phyloP scores from a whole-genome alignment of 1,140 invertebrate genomes.

The Trinorchestia longiramus region DNA sequence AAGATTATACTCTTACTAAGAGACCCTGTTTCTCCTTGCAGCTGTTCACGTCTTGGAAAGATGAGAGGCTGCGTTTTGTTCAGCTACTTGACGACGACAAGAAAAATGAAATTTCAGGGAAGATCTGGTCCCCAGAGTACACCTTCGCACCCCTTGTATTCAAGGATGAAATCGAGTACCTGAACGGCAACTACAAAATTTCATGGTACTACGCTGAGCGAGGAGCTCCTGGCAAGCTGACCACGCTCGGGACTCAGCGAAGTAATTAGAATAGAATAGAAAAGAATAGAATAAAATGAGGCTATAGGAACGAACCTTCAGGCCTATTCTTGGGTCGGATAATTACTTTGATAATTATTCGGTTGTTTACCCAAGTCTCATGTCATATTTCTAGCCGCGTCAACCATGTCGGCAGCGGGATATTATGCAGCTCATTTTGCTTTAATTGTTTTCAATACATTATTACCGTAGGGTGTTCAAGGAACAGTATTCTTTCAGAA shows the following conservation, averaged over 20 bases:
- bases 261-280: too few relatives aligned
- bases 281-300: too few relatives aligned
- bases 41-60: neutral
- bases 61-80: neutral
- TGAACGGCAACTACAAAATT: neutral
- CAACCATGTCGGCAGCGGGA: too few relatives aligned
- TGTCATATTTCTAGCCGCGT: too few relatives aligned
- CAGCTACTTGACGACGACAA: neutral
- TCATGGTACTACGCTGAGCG: neutral
- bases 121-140: constrained; percentile 25
- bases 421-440: neutral
- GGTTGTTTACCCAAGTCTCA: too few relatives aligned
- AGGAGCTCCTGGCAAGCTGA: neutral
- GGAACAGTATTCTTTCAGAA: neutral
- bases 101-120: neutral
- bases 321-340: too few relatives aligned
- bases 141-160: neutral
- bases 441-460: neutral
- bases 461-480: neutral
- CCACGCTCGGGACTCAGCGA: neutral
- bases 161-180: neutral
- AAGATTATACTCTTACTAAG: neutral
- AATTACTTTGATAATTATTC: too few relatives aligned
- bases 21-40: neutral
- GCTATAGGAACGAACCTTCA: too few relatives aligned